Base-by-base conservation (phyloP, 2,888 invertebrate species). In the Aphodius granarius region DNA sequence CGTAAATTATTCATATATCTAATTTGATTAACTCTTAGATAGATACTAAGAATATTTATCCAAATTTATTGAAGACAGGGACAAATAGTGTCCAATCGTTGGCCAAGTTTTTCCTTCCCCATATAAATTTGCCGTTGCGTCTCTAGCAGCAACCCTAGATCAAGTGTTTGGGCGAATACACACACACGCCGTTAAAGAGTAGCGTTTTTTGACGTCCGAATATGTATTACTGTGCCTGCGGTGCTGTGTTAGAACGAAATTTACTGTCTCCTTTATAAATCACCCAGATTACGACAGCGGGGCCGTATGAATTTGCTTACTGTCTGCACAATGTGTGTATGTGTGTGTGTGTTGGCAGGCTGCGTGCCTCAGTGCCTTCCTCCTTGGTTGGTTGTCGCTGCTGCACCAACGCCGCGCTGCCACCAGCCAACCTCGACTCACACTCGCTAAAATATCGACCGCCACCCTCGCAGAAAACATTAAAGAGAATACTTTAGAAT, bases 51-150 rank as follows among this genome's bases (percentile, higher is more conserved):
- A 43, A 3, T 3, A n/a, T 66, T 66, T 20, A 16, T 2, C 20
- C 17, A 17, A 17, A 66, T 66, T 63, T 63, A 16, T 63, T 63
- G 63, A 3, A n/a, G n/a, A 66, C 13, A 65, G 20, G 20, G 18
- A 66, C n/a, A 66, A 18, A 66, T 13, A 16, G 3, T 20, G 17
- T 63, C n/a, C 20, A 4, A 68, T 20, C 68, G 68, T 20, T 68
- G n/a, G 68, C 68, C 68, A 68, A 68, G 68, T 68, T 68, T 68
- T 68, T 21, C 68, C 68, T 22, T 68, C 22, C n/a, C 5, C 68
- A 68, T 22, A 68, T 68, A 68, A 68, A 68, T 68, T 20, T 68
- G 9, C 20, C 19, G 22, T n/a, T 19, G 65, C 65, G 65, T 19
- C 19, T 19, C 20, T 22, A 68, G 20, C 18, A 68, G 68, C 19